Percentiles rank a stretch among this genome's conserved stretches.
Conservation (phyloP, 1,140 invertebrate species). For the Eriosoma lanigerum region DNA sequence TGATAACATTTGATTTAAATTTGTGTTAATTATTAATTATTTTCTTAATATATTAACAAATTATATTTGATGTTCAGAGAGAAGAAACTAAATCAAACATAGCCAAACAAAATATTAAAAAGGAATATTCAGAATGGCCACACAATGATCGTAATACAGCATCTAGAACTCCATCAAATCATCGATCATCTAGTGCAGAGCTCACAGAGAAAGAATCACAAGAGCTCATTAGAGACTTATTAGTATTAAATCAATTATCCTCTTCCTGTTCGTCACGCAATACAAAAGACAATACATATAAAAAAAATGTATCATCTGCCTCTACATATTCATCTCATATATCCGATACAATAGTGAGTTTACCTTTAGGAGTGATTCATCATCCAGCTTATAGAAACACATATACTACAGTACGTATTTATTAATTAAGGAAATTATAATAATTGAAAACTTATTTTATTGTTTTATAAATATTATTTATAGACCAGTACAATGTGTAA, state of each 20-base stretch:
- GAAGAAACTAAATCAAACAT: slow-evolving; percentile 13
- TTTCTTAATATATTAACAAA: background rate
- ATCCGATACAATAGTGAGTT: background rate
- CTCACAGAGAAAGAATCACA: slow-evolving; percentile 52
- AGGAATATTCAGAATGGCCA: background rate
- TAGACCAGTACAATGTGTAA: slow-evolving; percentile 14
- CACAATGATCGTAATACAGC: background rate
- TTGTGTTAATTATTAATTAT: background rate
- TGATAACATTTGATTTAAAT: background rate
- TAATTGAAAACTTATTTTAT: no score
- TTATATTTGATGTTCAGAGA: slow-evolving; percentile 10
- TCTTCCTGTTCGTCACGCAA: slow-evolving; percentile 3
- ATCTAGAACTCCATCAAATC: slow-evolving; percentile 15
- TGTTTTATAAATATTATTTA: no score
- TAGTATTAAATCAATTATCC: slow-evolving; percentile 56
- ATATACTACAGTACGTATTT: slow-evolving; percentile 27
- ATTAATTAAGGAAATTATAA: no score
- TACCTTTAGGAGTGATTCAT: slow-evolving; percentile 28
- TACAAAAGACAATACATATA: background rate
- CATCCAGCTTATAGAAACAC: slow-evolving; percentile 35
- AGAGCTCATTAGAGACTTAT: slow-evolving; percentile 54
- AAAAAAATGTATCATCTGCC: slow-evolving; percentile 17
- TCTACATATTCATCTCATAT: slow-evolving; percentile 1
- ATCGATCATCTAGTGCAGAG: slow-evolving; percentile 26
- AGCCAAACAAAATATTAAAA: slow-evolving; percentile 1